phyloP scores from a whole-genome alignment of 2,797 vertebrate genomes.

The Xenentodon cancila region DNA sequence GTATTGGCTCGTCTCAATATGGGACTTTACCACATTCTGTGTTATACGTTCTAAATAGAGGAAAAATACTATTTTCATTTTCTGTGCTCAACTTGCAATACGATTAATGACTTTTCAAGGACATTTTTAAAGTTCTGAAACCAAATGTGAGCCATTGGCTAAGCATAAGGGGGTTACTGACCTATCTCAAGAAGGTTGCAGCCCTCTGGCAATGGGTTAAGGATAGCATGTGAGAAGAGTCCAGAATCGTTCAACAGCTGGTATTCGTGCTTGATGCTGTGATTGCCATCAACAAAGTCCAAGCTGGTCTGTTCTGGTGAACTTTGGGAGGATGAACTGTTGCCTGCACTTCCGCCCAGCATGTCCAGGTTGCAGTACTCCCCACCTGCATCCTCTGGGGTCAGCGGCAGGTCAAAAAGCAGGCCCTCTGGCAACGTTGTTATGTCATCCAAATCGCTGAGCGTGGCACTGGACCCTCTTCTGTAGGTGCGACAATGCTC shows the following conservation, averaged over 20 bases:
- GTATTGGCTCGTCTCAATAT: slow-evolving; percentile 92
- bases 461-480: slow-evolving; percentile 83
- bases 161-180: slow-evolving; percentile 54
- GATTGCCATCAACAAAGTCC: slow-evolving; percentile 81
- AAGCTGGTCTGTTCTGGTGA: slow-evolving; percentile 87
- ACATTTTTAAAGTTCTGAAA: neutral
- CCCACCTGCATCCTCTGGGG: slow-evolving; percentile 82
- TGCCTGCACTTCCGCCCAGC: slow-evolving; percentile 78
- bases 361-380: slow-evolving; percentile 88
- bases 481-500: slow-evolving; percentile 81
- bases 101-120: slow-evolving; percentile 1
- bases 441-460: slow-evolving; percentile 90
- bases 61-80: slow-evolving; percentile 13
- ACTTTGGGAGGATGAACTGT: slow-evolving; percentile 85
- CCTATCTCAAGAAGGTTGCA: slow-evolving; percentile 87
- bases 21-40: slow-evolving; percentile 91
- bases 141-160: neutral
- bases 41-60: slow-evolving; percentile 82
- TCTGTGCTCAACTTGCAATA: neutral
- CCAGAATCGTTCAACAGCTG: slow-evolving; percentile 86
- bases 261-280: slow-evolving; percentile 88
- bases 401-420: slow-evolving; percentile 90
- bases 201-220: slow-evolving; percentile 74
- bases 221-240: slow-evolving; percentile 77
- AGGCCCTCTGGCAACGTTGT: slow-evolving; percentile 85